phyloP scores from a whole-genome alignment of 1,140 invertebrate species.

The Leptonema lineaticorne region DNA sequence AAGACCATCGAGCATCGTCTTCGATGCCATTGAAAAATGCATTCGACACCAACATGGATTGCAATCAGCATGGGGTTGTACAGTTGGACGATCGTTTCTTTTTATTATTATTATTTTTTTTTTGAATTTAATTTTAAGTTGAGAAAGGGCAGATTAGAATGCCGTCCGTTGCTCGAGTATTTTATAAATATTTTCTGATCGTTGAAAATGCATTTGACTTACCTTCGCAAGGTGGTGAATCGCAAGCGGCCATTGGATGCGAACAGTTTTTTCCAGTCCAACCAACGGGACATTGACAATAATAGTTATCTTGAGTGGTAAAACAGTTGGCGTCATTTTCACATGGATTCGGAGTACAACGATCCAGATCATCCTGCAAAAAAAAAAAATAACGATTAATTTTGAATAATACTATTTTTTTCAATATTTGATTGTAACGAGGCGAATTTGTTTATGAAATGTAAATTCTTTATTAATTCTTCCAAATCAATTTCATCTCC shows the following conservation, averaged over 20 bases:
- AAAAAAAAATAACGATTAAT: conserved; percentile 14
- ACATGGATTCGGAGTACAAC: conserved; percentile 81
- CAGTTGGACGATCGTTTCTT: not conserved
- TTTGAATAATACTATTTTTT: too few species aligned
- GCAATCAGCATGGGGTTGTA: conserved; percentile 11
- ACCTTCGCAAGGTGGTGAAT: conserved; percentile 58
- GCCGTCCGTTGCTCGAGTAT: not conserved
- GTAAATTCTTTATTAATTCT: too few species aligned
- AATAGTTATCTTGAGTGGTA: conserved; percentile 83
- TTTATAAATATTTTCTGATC: conserved; percentile 1
- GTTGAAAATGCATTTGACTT: not conserved
- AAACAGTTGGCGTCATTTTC: conserved; percentile 77
- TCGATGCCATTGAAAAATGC: conserved; percentile 3
- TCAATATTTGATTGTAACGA: too few species aligned
- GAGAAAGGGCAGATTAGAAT: conserved; percentile 14
- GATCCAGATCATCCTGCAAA: conserved; percentile 75
- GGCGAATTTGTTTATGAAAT: too few species aligned
- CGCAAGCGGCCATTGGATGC: conserved; percentile 61
- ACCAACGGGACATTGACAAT: conserved; percentile 83
- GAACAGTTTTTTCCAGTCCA: conserved; percentile 92
- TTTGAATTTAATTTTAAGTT: too few species aligned
- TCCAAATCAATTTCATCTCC: too few species aligned
- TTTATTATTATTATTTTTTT: not conserved
- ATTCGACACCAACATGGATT: not conserved
- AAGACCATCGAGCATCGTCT: too few species aligned